Conservation (phyloP, 30 jellyfish, hydroid and myxozoan species). For the Aurelia coerulea region DNA sequence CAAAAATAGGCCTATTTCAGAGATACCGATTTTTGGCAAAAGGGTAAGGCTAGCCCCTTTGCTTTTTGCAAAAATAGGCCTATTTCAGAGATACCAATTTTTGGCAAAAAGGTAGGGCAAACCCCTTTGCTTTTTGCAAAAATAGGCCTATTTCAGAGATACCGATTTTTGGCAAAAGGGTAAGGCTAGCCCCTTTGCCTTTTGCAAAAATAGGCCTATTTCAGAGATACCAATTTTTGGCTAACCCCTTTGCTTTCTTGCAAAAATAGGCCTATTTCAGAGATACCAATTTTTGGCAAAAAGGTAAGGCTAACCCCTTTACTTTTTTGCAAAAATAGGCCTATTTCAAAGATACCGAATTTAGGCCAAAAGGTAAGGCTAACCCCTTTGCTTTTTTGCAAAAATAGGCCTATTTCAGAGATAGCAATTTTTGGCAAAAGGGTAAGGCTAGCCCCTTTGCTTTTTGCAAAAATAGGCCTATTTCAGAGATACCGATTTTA, state of each 20-base stretch:
- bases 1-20: background rate
- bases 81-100: background rate
- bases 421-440: too few species aligned
- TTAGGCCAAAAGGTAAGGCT: background rate
- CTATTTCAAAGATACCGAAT: background rate
- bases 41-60: background rate
- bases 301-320: background rate
- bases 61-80: background rate
- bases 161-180: background rate
- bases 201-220: background rate
- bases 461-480: too few species aligned
- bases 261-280: background rate
- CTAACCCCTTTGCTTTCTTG: background rate
- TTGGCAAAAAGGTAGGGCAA: background rate
- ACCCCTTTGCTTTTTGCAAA: background rate
- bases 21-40: background rate
- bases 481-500: too few species aligned
- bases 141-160: background rate
- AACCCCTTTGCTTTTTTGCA: too few species aligned
- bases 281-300: background rate
- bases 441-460: too few species aligned
- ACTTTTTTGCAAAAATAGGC: background rate
- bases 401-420: background rate
- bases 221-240: background rate
- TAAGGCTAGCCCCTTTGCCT: background rate